Evolutionary conservation across 2,113 vertebrate species (phyloP), one percentile per base, ranked within the genome.

Genomic region (Pterocles gutturalis): DNA sequence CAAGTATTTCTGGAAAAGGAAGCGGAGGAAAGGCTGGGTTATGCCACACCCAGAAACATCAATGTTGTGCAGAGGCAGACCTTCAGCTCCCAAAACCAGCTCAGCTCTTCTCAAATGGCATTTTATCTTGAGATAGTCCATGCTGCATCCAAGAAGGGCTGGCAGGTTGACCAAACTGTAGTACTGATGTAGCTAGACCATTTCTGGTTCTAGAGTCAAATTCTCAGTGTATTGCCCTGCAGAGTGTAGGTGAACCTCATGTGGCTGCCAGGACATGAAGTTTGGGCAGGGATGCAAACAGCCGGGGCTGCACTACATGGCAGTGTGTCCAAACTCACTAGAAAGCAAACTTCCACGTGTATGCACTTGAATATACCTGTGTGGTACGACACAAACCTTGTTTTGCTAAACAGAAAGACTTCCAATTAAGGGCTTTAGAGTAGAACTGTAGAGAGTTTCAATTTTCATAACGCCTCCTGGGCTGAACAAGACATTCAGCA

Each of bases 171-270:
- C 41, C 34, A 62, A 46, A 18, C 11, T 2, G 1, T 11, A 51
- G 34, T 10, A 34, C 5, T 17, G 57, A 51, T 13, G 17, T 20
- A 13, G 26, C 53, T 72, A n/a, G 7, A 4, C 6, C 25, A 28
- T 20, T 64, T 34, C 61, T 53, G 22, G 7, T 24, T 75, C 36
- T 48, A 53, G 18, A 70, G 55, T 9, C 43, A 62, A 80, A 58
- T 45, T 64, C 61, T 18, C 36, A 55, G 29, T 18, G 24, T 28
- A 1, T 4, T 11, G 13, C 1, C 1, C 20, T 17, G 58, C 41
- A 67, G 15, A 41, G 17, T 1, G 21, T 9, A 34, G 36, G 21
- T 1, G 1, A 48, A 73, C 17, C 54, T 38, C 33, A 18, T 0
- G 8, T 3, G 15, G 28, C 54, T 53, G 22, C 1, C 2, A 36